phyloP scores from a whole-genome alignment of 1,140 invertebrate genomes.

The Bombus consobrinus region DNA sequence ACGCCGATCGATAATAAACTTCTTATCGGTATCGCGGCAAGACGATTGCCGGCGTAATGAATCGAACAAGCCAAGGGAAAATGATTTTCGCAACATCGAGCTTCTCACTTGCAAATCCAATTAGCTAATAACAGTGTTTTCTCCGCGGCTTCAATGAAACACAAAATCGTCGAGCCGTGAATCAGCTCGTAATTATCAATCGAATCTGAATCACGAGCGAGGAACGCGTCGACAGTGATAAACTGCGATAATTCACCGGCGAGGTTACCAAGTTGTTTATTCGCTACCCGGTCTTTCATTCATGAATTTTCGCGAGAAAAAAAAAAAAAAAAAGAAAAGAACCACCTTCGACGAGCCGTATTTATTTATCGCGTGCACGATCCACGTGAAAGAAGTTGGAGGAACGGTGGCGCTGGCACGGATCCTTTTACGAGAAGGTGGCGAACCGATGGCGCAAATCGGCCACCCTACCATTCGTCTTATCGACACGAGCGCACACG shows the following conservation, averaged over 20 bases:
- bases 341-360: not conserved
- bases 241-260: conserved; percentile 19
- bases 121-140: conserved; percentile 29
- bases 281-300: not conserved
- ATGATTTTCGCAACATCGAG: not conserved
- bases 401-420: not conserved
- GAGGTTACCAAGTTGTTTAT: not conserved
- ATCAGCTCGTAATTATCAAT: conserved; percentile 25
- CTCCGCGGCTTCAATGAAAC: conserved; percentile 18
- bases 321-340: too few relatives aligned
- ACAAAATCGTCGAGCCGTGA: conserved; percentile 10
- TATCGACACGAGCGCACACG: conserved; percentile 71
- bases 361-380: not conserved
- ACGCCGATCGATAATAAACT: conserved; percentile 9
- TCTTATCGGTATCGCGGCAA: not conserved
- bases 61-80: not conserved
- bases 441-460: conserved; percentile 59
- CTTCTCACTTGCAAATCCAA: conserved; percentile 5
- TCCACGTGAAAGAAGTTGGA: not conserved
- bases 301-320: not conserved
- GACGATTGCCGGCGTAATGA: not conserved
- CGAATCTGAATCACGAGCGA: conserved; percentile 3
- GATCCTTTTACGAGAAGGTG: conserved; percentile 38
- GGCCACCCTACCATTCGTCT: conserved; percentile 59
- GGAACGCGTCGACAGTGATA: conserved; percentile 26